Evolutionary conservation across 2,797 vertebrate genomes (phyloP).

Genomic region (Enteromius unitaeniatus): DNA sequence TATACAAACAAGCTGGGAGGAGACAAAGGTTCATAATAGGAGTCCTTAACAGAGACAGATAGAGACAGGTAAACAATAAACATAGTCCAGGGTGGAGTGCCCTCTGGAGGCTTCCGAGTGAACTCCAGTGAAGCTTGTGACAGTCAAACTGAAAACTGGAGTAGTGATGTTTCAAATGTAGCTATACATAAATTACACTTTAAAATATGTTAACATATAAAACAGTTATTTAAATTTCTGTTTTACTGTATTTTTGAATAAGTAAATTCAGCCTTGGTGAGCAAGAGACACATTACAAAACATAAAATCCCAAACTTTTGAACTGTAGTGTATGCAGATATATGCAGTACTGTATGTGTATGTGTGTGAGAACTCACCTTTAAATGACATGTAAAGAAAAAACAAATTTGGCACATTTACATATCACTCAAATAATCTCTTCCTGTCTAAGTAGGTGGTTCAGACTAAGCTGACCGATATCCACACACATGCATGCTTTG

Average conservation of each 20-base stretch:
- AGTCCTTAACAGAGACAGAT: too few relatives aligned
- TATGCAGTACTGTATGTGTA: too few relatives aligned
- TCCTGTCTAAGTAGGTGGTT: slow-evolving; percentile 20
- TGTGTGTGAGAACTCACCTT: too few relatives aligned
- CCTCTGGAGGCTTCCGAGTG: too few relatives aligned
- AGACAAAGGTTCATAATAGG: too few relatives aligned
- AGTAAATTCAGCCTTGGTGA: not conserved
- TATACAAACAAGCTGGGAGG: too few relatives aligned
- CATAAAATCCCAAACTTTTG: not conserved
- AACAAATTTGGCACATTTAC: not conserved
- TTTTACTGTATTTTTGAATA: not conserved
- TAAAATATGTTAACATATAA: not conserved
- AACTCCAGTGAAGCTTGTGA: too few relatives aligned
- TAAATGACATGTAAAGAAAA: not conserved
- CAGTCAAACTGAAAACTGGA: not conserved
- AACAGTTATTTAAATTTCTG: not conserved
- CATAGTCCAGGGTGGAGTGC: too few relatives aligned
- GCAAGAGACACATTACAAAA: not conserved
- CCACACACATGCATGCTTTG: slow-evolving; percentile 6
- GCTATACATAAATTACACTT: not conserved
- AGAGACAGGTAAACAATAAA: too few relatives aligned
- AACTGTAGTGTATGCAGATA: too few relatives aligned
- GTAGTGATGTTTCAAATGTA: not conserved
- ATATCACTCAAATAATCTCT: slow-evolving; percentile 14
- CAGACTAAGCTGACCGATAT: not conserved